These are phyloP conservation scores for Piprites chloris DNA, from an alignment of 2,113 vertebrate genomes.

Conservation along the genomic window DNA sequence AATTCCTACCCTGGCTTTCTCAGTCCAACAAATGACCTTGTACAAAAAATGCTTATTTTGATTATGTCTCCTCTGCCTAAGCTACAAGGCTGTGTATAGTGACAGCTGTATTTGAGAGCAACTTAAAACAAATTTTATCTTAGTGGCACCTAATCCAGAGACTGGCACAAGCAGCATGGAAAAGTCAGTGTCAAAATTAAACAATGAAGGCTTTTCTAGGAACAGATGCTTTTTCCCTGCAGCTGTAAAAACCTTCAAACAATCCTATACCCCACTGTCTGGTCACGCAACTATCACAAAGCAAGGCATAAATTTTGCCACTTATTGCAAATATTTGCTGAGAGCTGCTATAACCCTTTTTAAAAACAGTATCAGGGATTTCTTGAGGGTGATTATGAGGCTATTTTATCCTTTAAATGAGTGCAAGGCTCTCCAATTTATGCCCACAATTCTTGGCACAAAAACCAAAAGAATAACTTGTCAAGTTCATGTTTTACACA, in stretches of 20 bases:
- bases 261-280: conserved; percentile 95
- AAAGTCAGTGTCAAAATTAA: conserved; percentile 84
- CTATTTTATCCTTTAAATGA: conserved; percentile 59
- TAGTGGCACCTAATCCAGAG: conserved; percentile 82
- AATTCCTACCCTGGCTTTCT: conserved; percentile 65
- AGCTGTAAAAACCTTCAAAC: conserved; percentile 92
- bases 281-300: conserved; percentile 92
- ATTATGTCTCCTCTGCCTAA: conserved; percentile 72
- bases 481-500: neutral
- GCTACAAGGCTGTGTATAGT: conserved; percentile 65
- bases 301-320: conserved; percentile 86
- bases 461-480: conserved; percentile 45
- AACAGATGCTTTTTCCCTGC: conserved; percentile 97
- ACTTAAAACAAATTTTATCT: conserved; percentile 82
- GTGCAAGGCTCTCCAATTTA: conserved; percentile 46
- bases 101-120: conserved; percentile 81
- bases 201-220: conserved; percentile 83
- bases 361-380: conserved; percentile 70
- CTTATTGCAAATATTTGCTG: conserved; percentile 93
- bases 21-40: conserved; percentile 62
- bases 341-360: conserved; percentile 80
- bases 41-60: conserved; percentile 72
- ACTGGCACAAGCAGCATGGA: conserved; percentile 79
- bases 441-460: neutral
- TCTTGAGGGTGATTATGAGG: conserved; percentile 45